A percentile compares a stretch with the other conserved stretches of the same genome.
Conservation (phyloP, 2,797 vertebrate genomes). For the Channa striata region DNA sequence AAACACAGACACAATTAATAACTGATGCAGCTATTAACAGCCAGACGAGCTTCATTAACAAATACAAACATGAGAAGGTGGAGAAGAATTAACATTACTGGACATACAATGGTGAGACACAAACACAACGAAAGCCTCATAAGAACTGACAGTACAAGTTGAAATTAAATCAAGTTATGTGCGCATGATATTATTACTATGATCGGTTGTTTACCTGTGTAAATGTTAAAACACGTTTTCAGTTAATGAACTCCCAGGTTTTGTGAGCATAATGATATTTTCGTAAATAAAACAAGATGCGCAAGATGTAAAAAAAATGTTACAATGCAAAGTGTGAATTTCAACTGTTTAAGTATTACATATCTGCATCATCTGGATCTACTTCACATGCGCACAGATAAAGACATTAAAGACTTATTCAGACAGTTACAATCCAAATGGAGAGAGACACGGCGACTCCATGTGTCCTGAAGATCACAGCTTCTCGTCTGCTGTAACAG, state of each 20-base stretch:
- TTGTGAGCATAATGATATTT: no score
- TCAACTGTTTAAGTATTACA: background rate
- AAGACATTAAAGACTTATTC: background rate
- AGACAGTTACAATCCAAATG: conserved; percentile 6
- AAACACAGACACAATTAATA: conserved; percentile 18
- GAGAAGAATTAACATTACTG: background rate
- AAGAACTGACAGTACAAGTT: no score
- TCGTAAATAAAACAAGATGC: no score
- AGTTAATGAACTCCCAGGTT: no score
- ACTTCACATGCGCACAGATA: background rate
- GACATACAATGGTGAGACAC: background rate
- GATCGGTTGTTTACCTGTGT: no score
- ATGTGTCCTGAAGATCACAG: background rate
- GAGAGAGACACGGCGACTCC: background rate
- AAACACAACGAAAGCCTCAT: background rate
- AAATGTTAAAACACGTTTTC: no score
- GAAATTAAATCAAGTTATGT: background rate
- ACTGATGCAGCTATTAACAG: conserved; percentile 9
- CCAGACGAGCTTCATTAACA: background rate
- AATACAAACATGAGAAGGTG: background rate
- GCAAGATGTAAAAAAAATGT: no score
- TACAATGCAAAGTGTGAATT: background rate
- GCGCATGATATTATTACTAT: background rate
- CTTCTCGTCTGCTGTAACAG: background rate
- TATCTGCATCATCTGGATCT: background rate